Percentiles rank a stretch among this genome's conserved stretches.
Evolutionary conservation across 2,797 vertebrate species (phyloP).

Genomic region (Lepidocolaptes lacrymiger): DNA sequence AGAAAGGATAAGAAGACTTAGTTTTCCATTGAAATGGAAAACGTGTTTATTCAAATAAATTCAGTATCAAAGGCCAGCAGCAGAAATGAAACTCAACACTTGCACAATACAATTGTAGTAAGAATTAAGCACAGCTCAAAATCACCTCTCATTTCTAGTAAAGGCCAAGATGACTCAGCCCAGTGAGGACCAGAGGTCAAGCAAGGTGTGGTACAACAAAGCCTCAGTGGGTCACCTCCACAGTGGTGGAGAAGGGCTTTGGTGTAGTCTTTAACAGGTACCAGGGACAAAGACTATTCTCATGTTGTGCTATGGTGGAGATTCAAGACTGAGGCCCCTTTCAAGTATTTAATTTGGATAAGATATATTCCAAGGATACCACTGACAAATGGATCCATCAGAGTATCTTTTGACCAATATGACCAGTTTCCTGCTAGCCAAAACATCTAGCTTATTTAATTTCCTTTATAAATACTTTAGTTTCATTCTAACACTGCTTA

Average conservation of each 20-base stretch:
- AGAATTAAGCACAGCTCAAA: neutral
- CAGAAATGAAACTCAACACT: neutral
- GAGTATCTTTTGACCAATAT: neutral
- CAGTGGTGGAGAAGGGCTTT: neutral
- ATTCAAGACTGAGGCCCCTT: neutral
- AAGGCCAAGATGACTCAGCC: too few species aligned
- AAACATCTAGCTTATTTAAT: neutral
- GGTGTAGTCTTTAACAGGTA: rapidly evolving
- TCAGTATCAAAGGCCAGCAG: neutral
- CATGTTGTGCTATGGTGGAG: rapidly evolving
- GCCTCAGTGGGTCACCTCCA: neutral
- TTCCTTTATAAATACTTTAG: neutral
- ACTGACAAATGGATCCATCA: neutral
- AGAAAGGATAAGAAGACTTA: neutral
- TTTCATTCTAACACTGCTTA: neutral
- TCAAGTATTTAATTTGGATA: neutral
- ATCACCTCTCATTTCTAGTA: neutral
- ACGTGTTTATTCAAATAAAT: neutral
- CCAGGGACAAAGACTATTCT: rapidly evolving
- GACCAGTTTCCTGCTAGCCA: neutral
- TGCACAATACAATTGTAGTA: neutral
- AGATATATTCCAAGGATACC: neutral
- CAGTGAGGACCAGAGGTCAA: neutral
- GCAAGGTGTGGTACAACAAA: neutral
- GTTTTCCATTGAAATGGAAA: slow-evolving; percentile 29